Evolutionary conservation across 2,888 invertebrate genomes (phyloP).

Genomic region (Spodoptera picta): DNA sequence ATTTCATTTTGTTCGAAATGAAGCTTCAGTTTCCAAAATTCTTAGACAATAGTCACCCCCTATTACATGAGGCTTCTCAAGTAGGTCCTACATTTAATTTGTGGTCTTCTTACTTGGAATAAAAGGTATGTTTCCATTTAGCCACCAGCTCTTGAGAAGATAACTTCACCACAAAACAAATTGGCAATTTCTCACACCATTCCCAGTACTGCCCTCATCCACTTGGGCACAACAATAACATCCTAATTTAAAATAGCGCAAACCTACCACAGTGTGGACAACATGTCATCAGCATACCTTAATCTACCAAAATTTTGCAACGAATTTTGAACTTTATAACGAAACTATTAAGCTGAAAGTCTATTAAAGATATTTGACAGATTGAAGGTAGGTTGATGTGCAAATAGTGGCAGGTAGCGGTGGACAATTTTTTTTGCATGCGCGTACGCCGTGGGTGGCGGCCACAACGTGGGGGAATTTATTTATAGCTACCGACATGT

Average conservation of each 20-base stretch:
- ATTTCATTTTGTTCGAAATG: no score
- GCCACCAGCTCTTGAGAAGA: not conserved
- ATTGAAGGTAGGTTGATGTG: constrained; percentile 8
- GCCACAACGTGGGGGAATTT: constrained; percentile 65
- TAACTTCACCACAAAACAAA: constrained; percentile 38
- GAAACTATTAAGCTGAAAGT: no score
- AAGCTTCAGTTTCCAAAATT: no score
- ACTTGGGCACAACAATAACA: constrained; percentile 30
- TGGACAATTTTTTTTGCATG: constrained; percentile 69
- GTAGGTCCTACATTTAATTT: no score
- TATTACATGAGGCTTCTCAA: no score
- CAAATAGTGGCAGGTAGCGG: constrained; percentile 58
- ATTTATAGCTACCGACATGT: constrained; percentile 71
- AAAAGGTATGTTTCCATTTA: no score
- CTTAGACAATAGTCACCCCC: no score
- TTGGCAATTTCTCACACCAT: constrained; percentile 32
- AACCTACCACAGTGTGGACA: constrained; percentile 35
- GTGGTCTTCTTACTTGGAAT: no score
- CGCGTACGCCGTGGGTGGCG: constrained; percentile 69
- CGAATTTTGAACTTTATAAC: no score
- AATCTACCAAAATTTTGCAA: no score
- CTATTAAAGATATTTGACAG: no score
- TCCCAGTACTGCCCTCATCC: constrained; percentile 22
- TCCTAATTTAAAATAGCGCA: constrained; percentile 55
- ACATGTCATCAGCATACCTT: no score